phyloP scores from a whole-genome alignment of 2,888 invertebrate species.

The Campaea margaritaria region DNA sequence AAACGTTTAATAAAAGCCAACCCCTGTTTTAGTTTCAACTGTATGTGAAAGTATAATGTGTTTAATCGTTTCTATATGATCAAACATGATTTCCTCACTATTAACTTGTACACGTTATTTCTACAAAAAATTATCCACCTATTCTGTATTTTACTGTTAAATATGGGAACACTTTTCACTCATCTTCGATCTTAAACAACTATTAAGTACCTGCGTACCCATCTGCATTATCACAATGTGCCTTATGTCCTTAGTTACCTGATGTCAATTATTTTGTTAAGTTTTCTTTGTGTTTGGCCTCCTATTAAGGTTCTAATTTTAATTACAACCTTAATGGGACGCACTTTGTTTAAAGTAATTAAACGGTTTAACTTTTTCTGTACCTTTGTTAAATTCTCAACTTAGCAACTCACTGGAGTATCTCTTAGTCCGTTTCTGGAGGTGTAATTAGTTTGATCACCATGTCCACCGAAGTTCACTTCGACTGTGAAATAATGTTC shows the following conservation, averaged over 20 bases:
- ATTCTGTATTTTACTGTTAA: too few species aligned
- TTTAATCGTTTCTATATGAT: too few species aligned
- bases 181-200: background rate
- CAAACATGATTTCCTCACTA: too few species aligned
- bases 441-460: too few species aligned
- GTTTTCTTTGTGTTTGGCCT: slow-evolving; percentile 50
- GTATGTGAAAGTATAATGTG: too few species aligned
- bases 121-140: too few species aligned
- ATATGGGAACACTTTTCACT: background rate
- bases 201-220: too few species aligned
- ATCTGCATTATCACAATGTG: slow-evolving; percentile 71
- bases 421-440: too few species aligned
- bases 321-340: slow-evolving; percentile 56
- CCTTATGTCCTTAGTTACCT: slow-evolving; percentile 75
- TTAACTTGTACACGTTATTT: too few species aligned
- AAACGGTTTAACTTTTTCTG: slow-evolving; percentile 1
- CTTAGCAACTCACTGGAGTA: background rate
- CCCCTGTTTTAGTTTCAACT: too few species aligned
- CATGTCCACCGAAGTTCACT: background rate
- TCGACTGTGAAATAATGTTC: background rate
- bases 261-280: slow-evolving; percentile 44
- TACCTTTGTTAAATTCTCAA: too few species aligned
- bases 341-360: slow-evolving; percentile 31
- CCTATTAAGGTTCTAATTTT: slow-evolving; percentile 57
- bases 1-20: too few species aligned